These are phyloP conservation scores for Malacoraja senta DNA, from an alignment of 2,797 vertebrate genomes.

Conservation along the genomic window DNA sequence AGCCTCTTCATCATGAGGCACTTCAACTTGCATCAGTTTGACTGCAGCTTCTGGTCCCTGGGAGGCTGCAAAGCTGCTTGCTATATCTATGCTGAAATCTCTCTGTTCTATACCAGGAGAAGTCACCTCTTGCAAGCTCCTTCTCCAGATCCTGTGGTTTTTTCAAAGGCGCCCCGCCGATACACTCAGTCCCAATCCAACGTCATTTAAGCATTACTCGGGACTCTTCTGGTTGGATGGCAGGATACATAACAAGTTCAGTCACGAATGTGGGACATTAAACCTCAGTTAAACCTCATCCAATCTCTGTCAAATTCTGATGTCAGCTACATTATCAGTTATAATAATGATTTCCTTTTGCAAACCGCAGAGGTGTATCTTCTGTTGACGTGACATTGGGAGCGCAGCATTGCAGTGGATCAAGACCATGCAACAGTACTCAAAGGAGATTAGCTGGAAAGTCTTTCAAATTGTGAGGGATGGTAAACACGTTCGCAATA, in stretches of 20 bases:
- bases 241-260: background rate
- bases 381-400: background rate
- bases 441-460: too few species aligned
- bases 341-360: background rate
- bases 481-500: too few species aligned
- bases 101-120: background rate
- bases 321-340: background rate
- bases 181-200: background rate
- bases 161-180: background rate
- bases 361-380: background rate
- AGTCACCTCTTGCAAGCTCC: background rate
- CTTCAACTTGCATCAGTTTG: background rate
- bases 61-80: background rate
- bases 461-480: too few species aligned
- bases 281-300: background rate
- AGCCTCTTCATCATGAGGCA: background rate
- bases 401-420: background rate
- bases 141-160: background rate
- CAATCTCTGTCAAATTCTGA: background rate
- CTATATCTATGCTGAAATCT: background rate
- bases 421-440: background rate
- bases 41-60: background rate
- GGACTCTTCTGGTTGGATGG: background rate
- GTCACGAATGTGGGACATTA: background rate
- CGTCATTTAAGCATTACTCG: background rate